Evolutionary conservation across 2,797 vertebrate genomes (phyloP), one percentile per base, ranked within the genome.

Genomic region (Rhincodon typus): DNA sequence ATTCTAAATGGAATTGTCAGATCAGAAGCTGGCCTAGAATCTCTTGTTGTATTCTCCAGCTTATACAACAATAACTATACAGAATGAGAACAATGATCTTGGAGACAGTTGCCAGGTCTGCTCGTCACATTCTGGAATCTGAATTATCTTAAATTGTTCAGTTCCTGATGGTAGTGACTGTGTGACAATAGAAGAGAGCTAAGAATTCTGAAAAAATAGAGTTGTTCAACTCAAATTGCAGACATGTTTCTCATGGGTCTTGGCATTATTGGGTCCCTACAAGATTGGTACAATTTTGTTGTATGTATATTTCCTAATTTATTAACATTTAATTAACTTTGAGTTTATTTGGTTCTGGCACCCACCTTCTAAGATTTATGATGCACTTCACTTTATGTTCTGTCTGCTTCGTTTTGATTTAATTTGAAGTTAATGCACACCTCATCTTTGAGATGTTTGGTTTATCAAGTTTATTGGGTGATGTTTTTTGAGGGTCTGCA

Each of bases 181-280:
- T 21, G 69, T 4, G n/a, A 67, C n/a, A 25, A 25, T 93, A 38
- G n/a, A 67, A 42, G 3, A 62, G 57, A 62, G 69, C 38, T 67
- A 67, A 67, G 38, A 25, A 38, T 93, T 34, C 90, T n/a, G 17
- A n/a, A 21, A 12, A 38, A 21, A 93, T 66, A 93, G 1, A 30
- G 53, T 67, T 93, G 46, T 38, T 93, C 21, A 42, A 27, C 21
- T 2, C n/a, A 42, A 7, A 34, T 10, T 72, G 42, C 70, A n/a
- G 46, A 95, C 72, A 95, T 95, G 94, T 95, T 95, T 95, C 6
- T 95, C 69, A 57, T 95, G 25, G 42, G 69, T 5, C 27, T 95
- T 53, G 94, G 94, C 13, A 72, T 95, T 30, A 21, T 95, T 77
- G 69, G 67, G 27, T 77, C 70, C 25, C 46, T 67, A n/a, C 42